A percentile compares a stretch with the other conserved stretches of the same genome.
These are phyloP conservation scores for Uropsilus gracilis DNA, from an alignment of 2,113 vertebrate genomes.

Conservation along the genomic window DNA sequence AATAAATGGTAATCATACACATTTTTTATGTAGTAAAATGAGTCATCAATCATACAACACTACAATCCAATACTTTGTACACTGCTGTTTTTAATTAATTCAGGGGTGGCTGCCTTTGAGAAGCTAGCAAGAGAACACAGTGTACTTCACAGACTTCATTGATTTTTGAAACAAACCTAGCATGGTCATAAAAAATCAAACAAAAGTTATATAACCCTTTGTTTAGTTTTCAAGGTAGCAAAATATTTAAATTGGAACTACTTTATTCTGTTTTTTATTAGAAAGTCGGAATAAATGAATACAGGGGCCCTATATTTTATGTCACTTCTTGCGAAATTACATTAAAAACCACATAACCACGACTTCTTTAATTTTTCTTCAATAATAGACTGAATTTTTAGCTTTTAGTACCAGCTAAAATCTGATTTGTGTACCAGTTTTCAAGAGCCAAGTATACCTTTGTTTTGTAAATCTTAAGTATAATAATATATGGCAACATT, in stretches of 20 bases:
- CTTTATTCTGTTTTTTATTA: background rate
- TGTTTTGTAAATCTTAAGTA: background rate
- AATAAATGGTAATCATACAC: constrained; percentile 65
- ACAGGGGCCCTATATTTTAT: constrained; percentile 16
- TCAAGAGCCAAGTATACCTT: background rate
- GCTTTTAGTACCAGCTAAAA: background rate
- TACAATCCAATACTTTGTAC: constrained; percentile 64
- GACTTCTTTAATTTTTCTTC: constrained; percentile 29
- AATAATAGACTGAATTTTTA: background rate
- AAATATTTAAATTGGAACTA: constrained; percentile 48
- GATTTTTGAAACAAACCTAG: constrained; percentile 63
- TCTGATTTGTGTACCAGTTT: background rate
- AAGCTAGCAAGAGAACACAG: constrained; percentile 67
- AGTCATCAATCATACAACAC: constrained; percentile 73
- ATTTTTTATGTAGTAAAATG: constrained; percentile 73
- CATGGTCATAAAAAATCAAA: constrained; percentile 48
- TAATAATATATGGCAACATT: background rate
- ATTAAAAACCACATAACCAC: background rate
- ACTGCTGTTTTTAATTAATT: constrained; percentile 79
- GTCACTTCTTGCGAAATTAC: constrained; percentile 1
- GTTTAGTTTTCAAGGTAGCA: constrained; percentile 47
- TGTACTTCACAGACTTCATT: constrained; percentile 64
- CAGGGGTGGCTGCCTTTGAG: constrained; percentile 61
- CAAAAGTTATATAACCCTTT: background rate
- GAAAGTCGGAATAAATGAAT: constrained; percentile 35